Conservation (phyloP, 2,797 vertebrate species). For the Huso huso region DNA sequence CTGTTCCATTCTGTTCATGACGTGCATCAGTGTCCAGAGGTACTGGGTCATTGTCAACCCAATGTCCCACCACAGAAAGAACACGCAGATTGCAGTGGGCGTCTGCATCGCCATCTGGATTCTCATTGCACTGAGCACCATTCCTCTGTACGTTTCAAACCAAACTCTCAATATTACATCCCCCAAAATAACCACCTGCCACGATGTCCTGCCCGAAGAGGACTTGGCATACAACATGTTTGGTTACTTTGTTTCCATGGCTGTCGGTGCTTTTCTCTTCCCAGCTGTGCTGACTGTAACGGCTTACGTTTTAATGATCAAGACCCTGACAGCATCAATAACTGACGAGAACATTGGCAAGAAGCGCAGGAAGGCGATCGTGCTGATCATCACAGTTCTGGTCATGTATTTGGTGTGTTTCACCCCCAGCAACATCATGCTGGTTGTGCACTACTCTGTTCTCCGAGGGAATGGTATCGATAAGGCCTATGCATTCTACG, state of each 20-base stretch:
- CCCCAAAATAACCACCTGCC: conserved; percentile 82
- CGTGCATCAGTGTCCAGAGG: conserved; percentile 84
- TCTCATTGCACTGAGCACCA: conserved; percentile 65
- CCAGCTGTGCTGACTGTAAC: conserved; percentile 70
- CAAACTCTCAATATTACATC: conserved; percentile 64
- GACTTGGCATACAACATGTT: conserved; percentile 46
- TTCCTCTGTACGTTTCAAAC: conserved; percentile 75
- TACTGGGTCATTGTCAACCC: conserved; percentile 91
- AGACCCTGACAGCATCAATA: conserved; percentile 54
- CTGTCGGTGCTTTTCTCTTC: conserved; percentile 68
- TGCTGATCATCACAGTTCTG: conserved; percentile 70
- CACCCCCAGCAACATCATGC: conserved; percentile 82
- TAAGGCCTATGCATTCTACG: conserved; percentile 67
- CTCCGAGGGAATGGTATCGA: conserved; percentile 46
- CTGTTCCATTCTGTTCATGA: conserved; percentile 85
- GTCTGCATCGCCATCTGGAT: conserved; percentile 74
- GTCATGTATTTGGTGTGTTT: conserved; percentile 83
- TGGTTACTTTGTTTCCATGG: conserved; percentile 81
- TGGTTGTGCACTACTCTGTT: conserved; percentile 74
- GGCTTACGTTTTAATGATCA: conserved; percentile 74
- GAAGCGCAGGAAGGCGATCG: conserved; percentile 65
- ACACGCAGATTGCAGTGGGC: conserved; percentile 63
- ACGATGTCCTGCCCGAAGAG: conserved; percentile 61
- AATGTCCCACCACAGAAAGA: conserved; percentile 66
- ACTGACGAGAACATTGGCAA: conserved; percentile 54